phyloP scores from a whole-genome alignment of 2,888 invertebrate species.

The Phengaris alcon region DNA sequence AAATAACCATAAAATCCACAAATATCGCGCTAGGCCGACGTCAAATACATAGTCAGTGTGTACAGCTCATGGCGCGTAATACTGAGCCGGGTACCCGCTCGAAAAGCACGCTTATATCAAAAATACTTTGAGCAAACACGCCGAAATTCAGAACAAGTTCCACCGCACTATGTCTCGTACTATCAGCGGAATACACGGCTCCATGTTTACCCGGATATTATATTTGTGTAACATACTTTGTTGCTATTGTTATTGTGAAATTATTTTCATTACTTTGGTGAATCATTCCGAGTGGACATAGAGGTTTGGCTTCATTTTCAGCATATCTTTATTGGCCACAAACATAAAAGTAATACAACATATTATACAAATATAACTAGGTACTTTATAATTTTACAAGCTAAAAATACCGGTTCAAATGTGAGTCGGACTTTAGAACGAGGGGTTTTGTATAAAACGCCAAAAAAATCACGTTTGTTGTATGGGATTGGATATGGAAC shows the following conservation, averaged over 20 bases:
- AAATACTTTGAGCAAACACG: slow-evolving; percentile 39
- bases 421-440: no score
- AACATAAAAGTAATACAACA: no score
- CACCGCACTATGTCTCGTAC: neutral
- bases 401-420: no score
- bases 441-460: no score
- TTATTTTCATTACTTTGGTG: neutral
- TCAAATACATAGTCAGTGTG: neutral
- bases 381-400: no score
- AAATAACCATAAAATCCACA: neutral
- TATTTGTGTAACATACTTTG: neutral
- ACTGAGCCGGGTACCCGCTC: slow-evolving; percentile 18
- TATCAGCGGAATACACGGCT: neutral
- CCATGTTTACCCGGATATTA: slow-evolving; percentile 1
- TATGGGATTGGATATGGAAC: no score
- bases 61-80: neutral
- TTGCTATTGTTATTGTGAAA: neutral
- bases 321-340: no score
- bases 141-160: slow-evolving; percentile 36
- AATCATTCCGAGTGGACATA: neutral
- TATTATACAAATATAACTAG: no score
- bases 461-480: no score
- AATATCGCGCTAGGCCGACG: slow-evolving; percentile 3
- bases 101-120: slow-evolving; percentile 32
- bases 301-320: neutral